Base-by-base conservation (phyloP, 2,113 vertebrate genomes). In the Pedetes capensis region DNA sequence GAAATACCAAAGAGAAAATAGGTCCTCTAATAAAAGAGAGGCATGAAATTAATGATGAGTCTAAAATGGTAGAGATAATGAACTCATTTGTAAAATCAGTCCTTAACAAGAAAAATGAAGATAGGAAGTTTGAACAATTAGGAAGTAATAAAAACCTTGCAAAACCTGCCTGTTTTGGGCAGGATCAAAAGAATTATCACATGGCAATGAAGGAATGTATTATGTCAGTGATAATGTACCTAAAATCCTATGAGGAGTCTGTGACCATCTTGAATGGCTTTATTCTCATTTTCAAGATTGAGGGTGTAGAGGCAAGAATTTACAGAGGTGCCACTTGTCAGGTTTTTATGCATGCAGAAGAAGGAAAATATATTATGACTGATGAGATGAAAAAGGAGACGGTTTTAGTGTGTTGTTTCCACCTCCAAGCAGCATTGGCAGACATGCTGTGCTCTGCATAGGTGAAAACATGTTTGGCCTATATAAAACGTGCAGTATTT, bases 71-170 rank as follows among this genome's bases (percentile, higher is more conserved):
- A 95, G 91, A 95, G 96, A 97, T 97, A 97, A 97, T 97, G 97
- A 97, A 97, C 97, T 97, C 97, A 97, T 97, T 97, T 97, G 96
- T 97, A 97, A 97, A 97, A 96, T 97, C 3, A 59, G 97, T 96
- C 95, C 86, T 97, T 97, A 97, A 96, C 92, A 96, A 97, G 97
- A 97, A 97, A 97, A 97, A 97, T 97, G 96, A 97, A 97, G 91
- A 96, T 95, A 97, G 97, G 96, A 97, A 96, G 94, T 97, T 96
- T 96, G 83, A 97, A 96, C 97, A 97, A 97, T 97, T 97, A 97
- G 96, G 96, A 95, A 96, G 96, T 97, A 97, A 97, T 96, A 96
- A 97, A 97, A 97, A 97, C 27, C 90, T 95, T 97, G 86, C 93
- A 97, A 97, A 97, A 97, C 97, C 95, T 97, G 94, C 95, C 96